Conservation (phyloP, 2,797 vertebrate species). For the Rhinogobio ventralis region DNA sequence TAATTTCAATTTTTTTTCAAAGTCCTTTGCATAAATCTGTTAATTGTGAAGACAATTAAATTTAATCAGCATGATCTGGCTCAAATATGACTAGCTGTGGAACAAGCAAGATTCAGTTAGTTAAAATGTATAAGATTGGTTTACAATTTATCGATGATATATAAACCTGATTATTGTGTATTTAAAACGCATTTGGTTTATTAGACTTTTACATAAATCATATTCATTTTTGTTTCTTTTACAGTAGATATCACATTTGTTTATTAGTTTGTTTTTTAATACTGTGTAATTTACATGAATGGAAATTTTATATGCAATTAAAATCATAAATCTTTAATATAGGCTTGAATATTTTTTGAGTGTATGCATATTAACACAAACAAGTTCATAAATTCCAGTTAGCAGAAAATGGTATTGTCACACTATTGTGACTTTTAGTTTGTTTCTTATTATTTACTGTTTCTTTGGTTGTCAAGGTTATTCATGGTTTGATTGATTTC, state of each 20-base stretch:
- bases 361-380: no score
- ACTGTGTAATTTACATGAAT: neutral
- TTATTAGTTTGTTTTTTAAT: neutral
- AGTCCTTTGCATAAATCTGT: neutral
- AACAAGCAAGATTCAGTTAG: neutral
- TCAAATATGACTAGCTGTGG: neutral
- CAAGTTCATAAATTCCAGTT: neutral
- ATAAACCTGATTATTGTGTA: neutral
- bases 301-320: neutral
- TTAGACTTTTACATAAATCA: neutral
- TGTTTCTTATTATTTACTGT: neutral
- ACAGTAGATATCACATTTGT: neutral
- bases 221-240: neutral
- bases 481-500: neutral
- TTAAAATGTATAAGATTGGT: neutral
- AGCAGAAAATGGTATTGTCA: neutral
- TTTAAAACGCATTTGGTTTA: neutral
- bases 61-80: neutral
- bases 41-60: neutral
- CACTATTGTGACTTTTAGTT: no score
- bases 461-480: neutral
- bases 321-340: neutral
- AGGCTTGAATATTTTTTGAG: neutral
- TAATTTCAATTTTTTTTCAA: neutral
- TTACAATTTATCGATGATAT: neutral